Evolutionary conservation across 2,113 vertebrate genomes (phyloP).

Genomic region (Aphyosemion australe): DNA sequence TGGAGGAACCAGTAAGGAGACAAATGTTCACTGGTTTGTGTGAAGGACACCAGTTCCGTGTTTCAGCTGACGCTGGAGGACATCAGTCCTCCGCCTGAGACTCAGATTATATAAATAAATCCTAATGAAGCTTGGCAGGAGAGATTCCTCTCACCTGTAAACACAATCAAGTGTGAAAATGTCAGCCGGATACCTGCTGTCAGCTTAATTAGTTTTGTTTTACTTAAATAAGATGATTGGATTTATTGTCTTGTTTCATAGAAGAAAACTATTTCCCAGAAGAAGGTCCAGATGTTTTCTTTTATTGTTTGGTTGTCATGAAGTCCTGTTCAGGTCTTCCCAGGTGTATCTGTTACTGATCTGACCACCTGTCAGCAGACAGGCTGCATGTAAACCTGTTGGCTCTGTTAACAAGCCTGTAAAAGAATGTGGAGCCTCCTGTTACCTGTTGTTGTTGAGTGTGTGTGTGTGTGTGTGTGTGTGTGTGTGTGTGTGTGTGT

Average conservation of each 20-base stretch:
- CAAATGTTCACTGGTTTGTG: too few species aligned
- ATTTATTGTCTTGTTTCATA: conserved; percentile 7
- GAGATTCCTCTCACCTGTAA: conserved; percentile 46
- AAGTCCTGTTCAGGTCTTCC: background rate
- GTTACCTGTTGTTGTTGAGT: conserved; percentile 35
- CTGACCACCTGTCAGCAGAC: conserved; percentile 29
- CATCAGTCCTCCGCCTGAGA: conserved; percentile 46
- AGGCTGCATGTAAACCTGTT: conserved; percentile 26
- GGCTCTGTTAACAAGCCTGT: conserved; percentile 41
- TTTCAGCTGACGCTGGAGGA: conserved; percentile 19
- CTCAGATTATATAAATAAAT: conserved; percentile 57
- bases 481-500: background rate
- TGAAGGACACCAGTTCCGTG: background rate
- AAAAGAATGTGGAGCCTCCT: conserved; percentile 41
- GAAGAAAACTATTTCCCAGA: conserved; percentile 8
- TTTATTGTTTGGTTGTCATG: background rate
- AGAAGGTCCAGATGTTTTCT: background rate
- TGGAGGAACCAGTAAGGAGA: too few species aligned
- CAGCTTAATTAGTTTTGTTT: conserved; percentile 48
- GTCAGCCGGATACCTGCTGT: conserved; percentile 55
- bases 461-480: background rate
- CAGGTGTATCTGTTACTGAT: conserved; percentile 20
- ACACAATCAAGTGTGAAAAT: conserved; percentile 64
- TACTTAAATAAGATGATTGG: conserved; percentile 37
- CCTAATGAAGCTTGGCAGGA: conserved; percentile 49